Conservation (phyloP, 2,797 vertebrate genomes). For the Meriones psammophilus region DNA sequence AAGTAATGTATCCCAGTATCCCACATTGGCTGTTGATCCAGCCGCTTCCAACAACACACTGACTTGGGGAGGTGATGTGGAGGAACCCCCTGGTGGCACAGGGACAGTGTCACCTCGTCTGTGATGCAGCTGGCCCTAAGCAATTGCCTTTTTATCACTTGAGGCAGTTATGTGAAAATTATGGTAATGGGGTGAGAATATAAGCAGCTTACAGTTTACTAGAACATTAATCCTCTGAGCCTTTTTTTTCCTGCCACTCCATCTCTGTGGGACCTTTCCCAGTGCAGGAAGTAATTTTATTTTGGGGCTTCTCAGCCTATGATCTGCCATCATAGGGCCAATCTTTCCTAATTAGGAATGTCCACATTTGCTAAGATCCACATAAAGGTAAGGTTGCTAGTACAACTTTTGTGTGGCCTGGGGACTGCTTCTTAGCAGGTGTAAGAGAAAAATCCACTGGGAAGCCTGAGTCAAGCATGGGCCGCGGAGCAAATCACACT, state of each 20-base stretch:
- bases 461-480: not conserved
- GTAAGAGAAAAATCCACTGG: not conserved
- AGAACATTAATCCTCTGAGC: conserved; percentile 74
- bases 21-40: not conserved
- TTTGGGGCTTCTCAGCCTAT: conserved; percentile 62
- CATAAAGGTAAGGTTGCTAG: not conserved
- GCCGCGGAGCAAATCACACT: not conserved
- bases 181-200: conserved; percentile 76
- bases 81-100: not conserved
- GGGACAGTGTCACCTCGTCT: not conserved
- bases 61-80: not conserved
- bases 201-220: conserved; percentile 76
- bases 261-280: conserved; percentile 60
- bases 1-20: not conserved
- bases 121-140: conserved; percentile 57
- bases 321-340: conserved; percentile 11
- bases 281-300: conserved; percentile 49
- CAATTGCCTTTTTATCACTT: conserved; percentile 74
- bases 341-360: conserved; percentile 45
- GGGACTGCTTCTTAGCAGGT: not conserved
- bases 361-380: conserved; percentile 38
- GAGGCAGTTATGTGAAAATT: conserved; percentile 77
- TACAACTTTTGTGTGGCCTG: no score
- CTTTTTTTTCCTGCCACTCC: not conserved
- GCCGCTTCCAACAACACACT: not conserved